Conservation (phyloP, 2,888 invertebrate species). For the Suillia variegata region DNA sequence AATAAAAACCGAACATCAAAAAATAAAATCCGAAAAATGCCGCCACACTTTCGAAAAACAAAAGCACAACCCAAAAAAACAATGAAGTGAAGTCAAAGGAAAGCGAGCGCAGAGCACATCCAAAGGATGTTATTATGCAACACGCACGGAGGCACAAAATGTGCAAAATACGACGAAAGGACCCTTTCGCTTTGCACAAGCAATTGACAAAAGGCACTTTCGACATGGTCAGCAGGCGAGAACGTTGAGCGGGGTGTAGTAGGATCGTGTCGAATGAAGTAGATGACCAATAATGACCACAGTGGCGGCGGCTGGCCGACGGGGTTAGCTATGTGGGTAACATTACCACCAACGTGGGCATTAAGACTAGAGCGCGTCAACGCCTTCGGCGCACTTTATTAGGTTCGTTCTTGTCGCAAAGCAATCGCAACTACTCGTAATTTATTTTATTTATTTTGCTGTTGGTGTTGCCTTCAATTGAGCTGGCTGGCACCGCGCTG, state of each 20-base stretch:
- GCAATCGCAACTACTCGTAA: neutral
- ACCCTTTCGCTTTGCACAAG: slow-evolving; percentile 10
- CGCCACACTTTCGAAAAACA: neutral
- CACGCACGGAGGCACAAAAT: slow-evolving; percentile 28
- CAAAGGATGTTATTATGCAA: slow-evolving; percentile 24
- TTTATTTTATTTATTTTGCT: too few species aligned
- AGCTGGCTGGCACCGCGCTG: slow-evolving; percentile 4
- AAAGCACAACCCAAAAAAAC: neutral
- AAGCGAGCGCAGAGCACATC: slow-evolving; percentile 3
- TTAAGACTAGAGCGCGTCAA: neutral
- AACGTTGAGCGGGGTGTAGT: neutral
- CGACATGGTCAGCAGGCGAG: slow-evolving; percentile 26
- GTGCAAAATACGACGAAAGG: slow-evolving; percentile 18
- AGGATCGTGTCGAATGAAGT: too few species aligned
- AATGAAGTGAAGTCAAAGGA: neutral
- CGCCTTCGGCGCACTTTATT: neutral
- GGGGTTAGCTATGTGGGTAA: too few species aligned
- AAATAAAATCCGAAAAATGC: neutral
- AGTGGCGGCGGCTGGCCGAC: neutral
- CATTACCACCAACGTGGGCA: neutral
- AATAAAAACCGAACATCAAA: neutral
- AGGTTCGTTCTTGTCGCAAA: neutral
- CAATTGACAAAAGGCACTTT: slow-evolving; percentile 20
- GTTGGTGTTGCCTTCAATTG: neutral
- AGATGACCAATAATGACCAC: slow-evolving; percentile 18